Evolutionary conservation across 2,888 invertebrate genomes (phyloP), one percentile per base, ranked within the genome.

Genomic region (Polia nebulosa): DNA sequence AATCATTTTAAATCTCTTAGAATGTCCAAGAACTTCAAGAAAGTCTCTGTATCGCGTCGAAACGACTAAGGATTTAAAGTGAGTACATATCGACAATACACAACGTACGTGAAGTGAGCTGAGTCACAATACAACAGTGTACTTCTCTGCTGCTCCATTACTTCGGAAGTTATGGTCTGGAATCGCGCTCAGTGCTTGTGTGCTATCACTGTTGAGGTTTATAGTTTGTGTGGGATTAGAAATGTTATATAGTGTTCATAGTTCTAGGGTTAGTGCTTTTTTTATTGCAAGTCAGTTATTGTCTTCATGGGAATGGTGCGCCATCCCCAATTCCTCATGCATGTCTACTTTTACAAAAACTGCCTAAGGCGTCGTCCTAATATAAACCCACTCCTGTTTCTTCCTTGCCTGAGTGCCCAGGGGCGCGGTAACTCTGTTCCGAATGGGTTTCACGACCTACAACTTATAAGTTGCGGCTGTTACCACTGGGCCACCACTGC

Each of bases 111-210:
- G 41, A 9, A 57, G 57, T 49, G 32, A 9, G 13, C 44, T 44
- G 51, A 71, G 32, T 47, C 72, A 71, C 62, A 34, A 27, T n/a
- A 71, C 45, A 39, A 22, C 39, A 13, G 15, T 45, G 52, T 71
- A 32, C 49, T 39, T 13, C 7, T n/a, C 22, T 9, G 17, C 34
- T 58, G 2, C 32, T 45, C 29, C 60, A 25, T 61, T 61, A 61
- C 44, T 45, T 39, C 25, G 20, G 20, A 22, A 32, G 53, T 70
- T 53, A 70, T 53, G 62, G 34, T 22, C 39, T 55, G 45, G 71
- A 53, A 70, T 44, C 6, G 44, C 13, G 22, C 20, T 47, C 32
- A 6, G 4, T 39, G n/a, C 39, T 39, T n/a, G 17, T 17, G n/a
- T n/a, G 9, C 25, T 71, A 39, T 39, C 27, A 36, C 8, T 20